Evolutionary conservation across 1,140 invertebrate genomes (phyloP).

Genomic region (Aphidius gifuensis): DNA sequence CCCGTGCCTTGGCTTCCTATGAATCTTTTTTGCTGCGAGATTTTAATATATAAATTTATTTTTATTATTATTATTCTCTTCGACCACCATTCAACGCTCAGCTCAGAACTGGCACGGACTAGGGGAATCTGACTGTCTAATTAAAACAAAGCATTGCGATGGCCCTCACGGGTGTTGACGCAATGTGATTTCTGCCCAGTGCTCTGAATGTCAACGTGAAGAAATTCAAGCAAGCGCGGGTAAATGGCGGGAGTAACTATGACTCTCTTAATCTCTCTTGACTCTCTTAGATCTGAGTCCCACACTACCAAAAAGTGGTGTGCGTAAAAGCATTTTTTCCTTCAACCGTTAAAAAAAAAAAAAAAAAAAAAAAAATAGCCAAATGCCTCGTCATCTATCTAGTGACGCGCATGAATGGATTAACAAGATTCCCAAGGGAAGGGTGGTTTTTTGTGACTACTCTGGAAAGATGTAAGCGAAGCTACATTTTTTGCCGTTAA

Average conservation of each 20-base stretch:
- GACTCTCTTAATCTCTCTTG: constrained; percentile 68
- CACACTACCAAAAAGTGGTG: too few species aligned
- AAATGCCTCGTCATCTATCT: constrained; percentile 52
- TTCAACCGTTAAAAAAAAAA: too few species aligned
- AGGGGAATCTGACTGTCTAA: constrained; percentile 78
- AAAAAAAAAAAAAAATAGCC: constrained; percentile 50
- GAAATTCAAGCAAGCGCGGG: constrained; percentile 68
- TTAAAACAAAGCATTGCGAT: constrained; percentile 87
- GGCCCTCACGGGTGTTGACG: constrained; percentile 65
- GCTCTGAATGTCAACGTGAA: constrained; percentile 71
- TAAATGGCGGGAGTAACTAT: constrained; percentile 79
- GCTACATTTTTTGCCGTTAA: too few species aligned
- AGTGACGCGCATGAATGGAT: constrained; percentile 48
- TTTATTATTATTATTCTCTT: not conserved
- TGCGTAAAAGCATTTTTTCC: too few species aligned
- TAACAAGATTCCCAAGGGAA: constrained; percentile 42
- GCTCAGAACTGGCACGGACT: constrained; percentile 78
- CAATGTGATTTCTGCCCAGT: constrained; percentile 77
- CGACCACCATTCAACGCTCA: constrained; percentile 60
- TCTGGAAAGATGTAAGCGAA: too few species aligned
- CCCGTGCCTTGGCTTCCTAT: too few species aligned
- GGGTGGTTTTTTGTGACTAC: too few species aligned
- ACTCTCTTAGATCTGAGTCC: too few species aligned
- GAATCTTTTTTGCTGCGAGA: too few species aligned
- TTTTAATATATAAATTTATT: too few species aligned